phyloP scores from a whole-genome alignment of 2,113 vertebrate species.

The Neotragus moschatus region DNA sequence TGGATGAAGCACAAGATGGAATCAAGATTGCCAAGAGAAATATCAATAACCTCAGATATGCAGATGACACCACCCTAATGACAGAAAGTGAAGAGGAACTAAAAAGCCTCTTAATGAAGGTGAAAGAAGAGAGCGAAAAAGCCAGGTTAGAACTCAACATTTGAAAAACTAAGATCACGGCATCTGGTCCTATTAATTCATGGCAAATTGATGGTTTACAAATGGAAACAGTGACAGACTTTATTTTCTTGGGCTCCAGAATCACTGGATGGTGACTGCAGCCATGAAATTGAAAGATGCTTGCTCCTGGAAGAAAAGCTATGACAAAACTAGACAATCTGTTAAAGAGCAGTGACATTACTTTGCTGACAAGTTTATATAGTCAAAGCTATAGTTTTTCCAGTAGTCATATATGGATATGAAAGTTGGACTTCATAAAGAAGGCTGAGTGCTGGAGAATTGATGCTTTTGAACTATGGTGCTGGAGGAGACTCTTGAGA shows the following conservation, averaged over 20 bases:
- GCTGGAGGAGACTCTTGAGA: neutral
- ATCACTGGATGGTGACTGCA: neutral
- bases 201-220: neutral
- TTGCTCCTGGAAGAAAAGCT: neutral
- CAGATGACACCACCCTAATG: neutral
- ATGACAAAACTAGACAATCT: neutral
- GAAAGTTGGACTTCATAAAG: neutral
- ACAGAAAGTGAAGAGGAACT: neutral
- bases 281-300: neutral
- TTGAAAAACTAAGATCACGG: neutral
- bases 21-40: neutral
- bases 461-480: neutral
- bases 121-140: neutral
- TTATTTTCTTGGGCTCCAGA: neutral
- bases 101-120: neutral
- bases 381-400: neutral
- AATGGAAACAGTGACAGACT: neutral
- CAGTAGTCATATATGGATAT: neutral
- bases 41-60: neutral
- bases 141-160: neutral
- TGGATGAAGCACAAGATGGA: neutral
- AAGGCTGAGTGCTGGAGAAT: neutral
- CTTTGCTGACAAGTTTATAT: neutral
- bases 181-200: neutral
- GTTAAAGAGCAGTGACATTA: neutral